A percentile compares a stretch with the other conserved stretches of the same genome.
Evolutionary conservation across 2,888 invertebrate genomes (phyloP).

Genomic region (Pimpla rufipes): DNA sequence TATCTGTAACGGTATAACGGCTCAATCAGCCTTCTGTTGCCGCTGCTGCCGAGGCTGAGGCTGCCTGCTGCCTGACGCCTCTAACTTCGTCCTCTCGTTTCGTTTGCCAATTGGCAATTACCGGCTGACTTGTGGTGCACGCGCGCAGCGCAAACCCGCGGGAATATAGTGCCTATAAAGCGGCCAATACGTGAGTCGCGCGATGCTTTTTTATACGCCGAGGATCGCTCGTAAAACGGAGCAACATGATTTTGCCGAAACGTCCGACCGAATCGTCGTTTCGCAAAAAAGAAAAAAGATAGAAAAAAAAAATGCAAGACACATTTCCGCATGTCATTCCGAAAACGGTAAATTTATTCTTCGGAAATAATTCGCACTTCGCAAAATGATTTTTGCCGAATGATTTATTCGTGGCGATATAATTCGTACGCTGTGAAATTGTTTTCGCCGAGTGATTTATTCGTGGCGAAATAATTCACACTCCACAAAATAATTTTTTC

Average conservation of each 20-base stretch:
- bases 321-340: too few relatives aligned
- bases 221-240: background rate
- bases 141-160: background rate
- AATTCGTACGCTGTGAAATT: too few relatives aligned
- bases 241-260: background rate
- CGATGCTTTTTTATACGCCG: background rate
- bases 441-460: too few relatives aligned
- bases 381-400: too few relatives aligned
- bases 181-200: background rate
- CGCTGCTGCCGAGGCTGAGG: background rate
- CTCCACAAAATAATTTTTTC: too few relatives aligned
- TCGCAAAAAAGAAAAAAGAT: background rate
- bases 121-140: slow-evolving; percentile 11
- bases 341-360: too few relatives aligned
- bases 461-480: too few relatives aligned
- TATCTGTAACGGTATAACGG: slow-evolving; percentile 56
- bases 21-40: slow-evolving; percentile 54
- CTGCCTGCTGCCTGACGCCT: slow-evolving; percentile 8
- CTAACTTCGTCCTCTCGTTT: slow-evolving; percentile 29
- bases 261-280: background rate
- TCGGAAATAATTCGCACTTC: too few relatives aligned
- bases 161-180: slow-evolving; percentile 5
- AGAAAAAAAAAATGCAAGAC: background rate
- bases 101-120: slow-evolving; percentile 47
- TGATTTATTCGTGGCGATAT: too few relatives aligned